Evolutionary conservation across 2,113 vertebrate genomes (phyloP).

Genomic region (Argyrosomus japonicus): DNA sequence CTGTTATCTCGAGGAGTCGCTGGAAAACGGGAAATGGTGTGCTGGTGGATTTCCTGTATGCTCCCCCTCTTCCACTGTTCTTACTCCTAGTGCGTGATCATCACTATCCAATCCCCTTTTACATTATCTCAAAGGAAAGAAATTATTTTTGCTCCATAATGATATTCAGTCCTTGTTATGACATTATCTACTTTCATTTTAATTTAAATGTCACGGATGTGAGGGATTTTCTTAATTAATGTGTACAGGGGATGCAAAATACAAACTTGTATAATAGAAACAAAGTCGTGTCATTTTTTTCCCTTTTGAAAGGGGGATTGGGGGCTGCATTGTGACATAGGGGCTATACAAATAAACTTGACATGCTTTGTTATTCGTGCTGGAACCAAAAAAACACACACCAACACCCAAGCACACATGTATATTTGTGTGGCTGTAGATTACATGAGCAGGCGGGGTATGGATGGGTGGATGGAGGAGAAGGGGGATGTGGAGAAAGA

Average conservation of each 20-base stretch:
- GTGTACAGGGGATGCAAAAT: slow-evolving; percentile 63
- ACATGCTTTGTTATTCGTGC: slow-evolving; percentile 73
- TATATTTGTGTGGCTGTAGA: slow-evolving; percentile 72
- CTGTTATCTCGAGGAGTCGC: slow-evolving; percentile 82
- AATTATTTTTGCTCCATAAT: slow-evolving; percentile 78
- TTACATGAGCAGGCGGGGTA: slow-evolving; percentile 73
- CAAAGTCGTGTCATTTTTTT: slow-evolving; percentile 57
- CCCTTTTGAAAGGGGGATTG: slow-evolving; percentile 5
- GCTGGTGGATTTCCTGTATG: slow-evolving; percentile 67
- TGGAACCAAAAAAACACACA: slow-evolving; percentile 45
- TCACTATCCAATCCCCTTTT: slow-evolving; percentile 64
- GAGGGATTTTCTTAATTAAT: slow-evolving; percentile 79
- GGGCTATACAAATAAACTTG: slow-evolving; percentile 62
- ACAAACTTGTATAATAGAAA: slow-evolving; percentile 69
- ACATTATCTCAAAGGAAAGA: slow-evolving; percentile 73
- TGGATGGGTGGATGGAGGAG: slow-evolving; percentile 58
- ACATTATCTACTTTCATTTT: slow-evolving; percentile 83
- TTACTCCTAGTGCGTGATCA: slow-evolving; percentile 61
- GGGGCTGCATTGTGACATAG: slow-evolving; percentile 61
- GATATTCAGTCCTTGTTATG: slow-evolving; percentile 76
- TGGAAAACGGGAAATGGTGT: slow-evolving; percentile 77
- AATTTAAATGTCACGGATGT: slow-evolving; percentile 82
- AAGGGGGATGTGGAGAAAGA: slow-evolving; percentile 62
- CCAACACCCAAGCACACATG: slow-evolving; percentile 56
- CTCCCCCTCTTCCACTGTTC: slow-evolving; percentile 47